Evolutionary conservation across 1,140 invertebrate species (phyloP).

Genomic region (Triops longicaudatus): DNA sequence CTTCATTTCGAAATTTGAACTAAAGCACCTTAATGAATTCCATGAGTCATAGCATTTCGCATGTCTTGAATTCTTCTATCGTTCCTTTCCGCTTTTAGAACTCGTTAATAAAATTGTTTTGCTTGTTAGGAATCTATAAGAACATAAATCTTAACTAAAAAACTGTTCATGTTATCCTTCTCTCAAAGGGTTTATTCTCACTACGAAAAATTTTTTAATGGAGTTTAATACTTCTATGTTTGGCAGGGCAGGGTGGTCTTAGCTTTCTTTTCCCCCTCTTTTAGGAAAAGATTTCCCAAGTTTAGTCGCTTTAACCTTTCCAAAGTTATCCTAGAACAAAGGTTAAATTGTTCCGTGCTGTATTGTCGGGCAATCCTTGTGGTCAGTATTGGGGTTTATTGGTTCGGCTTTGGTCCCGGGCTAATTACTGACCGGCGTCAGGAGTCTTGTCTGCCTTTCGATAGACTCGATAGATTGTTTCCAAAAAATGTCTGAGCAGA

Average conservation of each 20-base stretch:
- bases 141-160: too few species aligned
- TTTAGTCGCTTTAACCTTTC: background rate
- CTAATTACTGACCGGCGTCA: conserved; percentile 10
- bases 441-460: background rate
- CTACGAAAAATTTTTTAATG: too few species aligned
- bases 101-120: too few species aligned
- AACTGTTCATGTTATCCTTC: too few species aligned
- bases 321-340: background rate
- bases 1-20: background rate
- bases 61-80: too few species aligned
- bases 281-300: too few species aligned
- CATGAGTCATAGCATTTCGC: background rate
- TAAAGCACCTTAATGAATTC: background rate
- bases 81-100: too few species aligned
- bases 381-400: background rate
- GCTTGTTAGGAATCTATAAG: too few species aligned
- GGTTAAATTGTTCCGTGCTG: background rate
- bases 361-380: background rate
- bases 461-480: background rate
- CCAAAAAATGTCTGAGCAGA: background rate
- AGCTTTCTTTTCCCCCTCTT: too few species aligned
- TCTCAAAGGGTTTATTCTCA: too few species aligned
- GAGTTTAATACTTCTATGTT: too few species aligned
- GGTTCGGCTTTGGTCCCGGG: background rate
- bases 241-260: too few species aligned